A percentile compares a stretch with the other conserved stretches of the same genome.
Evolutionary conservation across 2,797 vertebrate genomes (phyloP).

Genomic region (Luscinia megarhynchos): DNA sequence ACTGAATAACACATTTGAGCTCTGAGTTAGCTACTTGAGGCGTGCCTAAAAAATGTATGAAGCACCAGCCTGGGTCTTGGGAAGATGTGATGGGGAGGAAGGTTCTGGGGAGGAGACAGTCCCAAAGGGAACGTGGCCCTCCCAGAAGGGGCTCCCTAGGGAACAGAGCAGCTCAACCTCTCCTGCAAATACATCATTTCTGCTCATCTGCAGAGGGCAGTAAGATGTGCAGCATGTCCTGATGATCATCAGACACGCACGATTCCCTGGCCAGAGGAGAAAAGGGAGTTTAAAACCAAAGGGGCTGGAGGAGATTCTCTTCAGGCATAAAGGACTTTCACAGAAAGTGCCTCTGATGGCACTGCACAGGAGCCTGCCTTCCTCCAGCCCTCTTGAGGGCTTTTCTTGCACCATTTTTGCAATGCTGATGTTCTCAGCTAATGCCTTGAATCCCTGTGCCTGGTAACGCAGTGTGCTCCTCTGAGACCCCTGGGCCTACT

Average conservation of each 20-base stretch:
- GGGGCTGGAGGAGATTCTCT: background rate
- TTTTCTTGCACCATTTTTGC: background rate
- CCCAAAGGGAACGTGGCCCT: background rate
- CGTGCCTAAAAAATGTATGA: constrained; percentile 43
- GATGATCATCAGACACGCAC: background rate
- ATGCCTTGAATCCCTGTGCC: constrained; percentile 45
- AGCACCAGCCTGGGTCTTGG: background rate
- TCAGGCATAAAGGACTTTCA: background rate
- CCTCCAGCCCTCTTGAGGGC: background rate
- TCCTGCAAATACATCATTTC: background rate
- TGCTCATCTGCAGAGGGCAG: background rate
- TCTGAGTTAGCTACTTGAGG: constrained; percentile 38
- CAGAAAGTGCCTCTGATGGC: background rate
- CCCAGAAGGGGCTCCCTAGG: background rate
- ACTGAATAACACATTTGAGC: constrained; percentile 6
- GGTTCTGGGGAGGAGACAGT: background rate
- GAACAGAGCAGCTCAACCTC: background rate
- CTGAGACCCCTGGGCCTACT: constrained; percentile 61
- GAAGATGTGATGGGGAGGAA: background rate
- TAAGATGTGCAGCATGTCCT: background rate
- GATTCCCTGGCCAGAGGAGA: background rate
- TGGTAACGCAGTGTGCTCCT: constrained; percentile 48
- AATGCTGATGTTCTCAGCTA: constrained; percentile 49
- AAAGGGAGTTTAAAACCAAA: background rate
- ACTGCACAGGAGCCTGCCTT: background rate